Evolutionary conservation across 2,797 vertebrate genomes (phyloP).

Genomic region (Spondyliosoma cantharus): DNA sequence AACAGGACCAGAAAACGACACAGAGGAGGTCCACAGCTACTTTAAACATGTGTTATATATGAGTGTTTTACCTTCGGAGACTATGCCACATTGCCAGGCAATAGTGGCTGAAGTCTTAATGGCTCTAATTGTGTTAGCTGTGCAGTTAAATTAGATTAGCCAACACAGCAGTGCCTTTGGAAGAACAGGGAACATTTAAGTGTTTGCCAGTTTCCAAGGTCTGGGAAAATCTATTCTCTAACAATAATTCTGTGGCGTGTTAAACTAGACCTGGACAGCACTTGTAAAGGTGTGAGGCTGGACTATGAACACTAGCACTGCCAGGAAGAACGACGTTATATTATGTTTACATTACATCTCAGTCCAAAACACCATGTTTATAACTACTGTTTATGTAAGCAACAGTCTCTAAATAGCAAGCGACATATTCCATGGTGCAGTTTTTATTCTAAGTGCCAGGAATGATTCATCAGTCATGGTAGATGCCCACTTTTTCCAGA

Average conservation of each 20-base stretch:
- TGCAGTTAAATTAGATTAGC: conserved; percentile 40
- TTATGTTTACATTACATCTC: conserved; percentile 8
- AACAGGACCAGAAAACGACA: conserved; percentile 16
- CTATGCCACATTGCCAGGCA: neutral
- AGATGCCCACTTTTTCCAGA: conserved; percentile 38
- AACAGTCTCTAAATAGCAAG: conserved; percentile 30
- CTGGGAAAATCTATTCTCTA: neutral
- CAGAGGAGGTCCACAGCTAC: neutral
- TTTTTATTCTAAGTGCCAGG: conserved; percentile 46
- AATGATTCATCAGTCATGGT: conserved; percentile 45
- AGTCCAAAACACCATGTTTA: conserved; percentile 22
- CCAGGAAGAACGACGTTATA: conserved; percentile 25
- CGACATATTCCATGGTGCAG: conserved; percentile 29
- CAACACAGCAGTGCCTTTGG: conserved; percentile 24
- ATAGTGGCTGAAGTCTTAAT: conserved; percentile 16
- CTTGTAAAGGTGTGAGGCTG: conserved; percentile 17
- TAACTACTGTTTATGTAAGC: conserved; percentile 35
- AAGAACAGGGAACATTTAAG: conserved; percentile 17
- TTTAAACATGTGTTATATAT: conserved; percentile 17
- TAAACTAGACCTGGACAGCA: conserved; percentile 14
- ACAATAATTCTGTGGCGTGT: neutral
- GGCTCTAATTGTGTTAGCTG: conserved; percentile 34
- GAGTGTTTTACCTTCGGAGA: neutral
- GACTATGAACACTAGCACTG: conserved; percentile 28
- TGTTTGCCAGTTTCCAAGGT: conserved; percentile 1